Base-by-base conservation (phyloP, 1,140 invertebrate genomes). In the Glossosoma conforme region DNA sequence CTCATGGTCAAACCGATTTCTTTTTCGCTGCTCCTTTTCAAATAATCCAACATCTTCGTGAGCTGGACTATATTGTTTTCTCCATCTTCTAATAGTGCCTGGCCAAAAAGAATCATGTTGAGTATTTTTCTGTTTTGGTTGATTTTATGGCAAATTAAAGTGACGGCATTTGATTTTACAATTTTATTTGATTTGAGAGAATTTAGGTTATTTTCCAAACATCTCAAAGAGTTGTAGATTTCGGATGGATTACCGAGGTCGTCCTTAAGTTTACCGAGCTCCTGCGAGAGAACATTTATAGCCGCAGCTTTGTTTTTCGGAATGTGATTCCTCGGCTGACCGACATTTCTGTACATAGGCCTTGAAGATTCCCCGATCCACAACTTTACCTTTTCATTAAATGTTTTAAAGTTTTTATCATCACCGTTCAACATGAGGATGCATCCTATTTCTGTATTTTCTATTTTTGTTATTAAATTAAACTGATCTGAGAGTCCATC, bases 61-160 rank as follows among this genome's bases (percentile, higher is more conserved):
- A 55, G 40, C 33, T 50, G 41, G 4, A 13, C 32, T n/a, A 33
- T 21, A 9, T 17, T 50, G n/a, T 41, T 13, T 2, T 19, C 24
- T 1, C 54, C 54, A 18, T 44, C 30, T 15, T 15, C 36, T 19
- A 56, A 38, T 14, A 48, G 48, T 0, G 37, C 32, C 25, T 56
- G 54, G 14, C 54, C 54, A 4, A 56, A 47, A 28, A 56, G 38
- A 13, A 52, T 56, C 37, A 52, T 52, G 32, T 56, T 56, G 9
- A 56, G 15, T 14, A 20, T 22, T 47, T 35, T 51, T n/a, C 43
- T 30, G 14, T 22, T 5, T 14, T 46, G 35, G 28, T 41, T 45
- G 10, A 55, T 18, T 28, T 47, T 52, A 30, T 52, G 51, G 32
- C 42, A 46, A 33, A 36, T 13, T 28, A 37, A 14, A 45, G n/a